Evolutionary conservation across 2,797 vertebrate species (phyloP), one percentile per base, ranked within the genome.

Genomic region (Odontamblyopus lacepedii): DNA sequence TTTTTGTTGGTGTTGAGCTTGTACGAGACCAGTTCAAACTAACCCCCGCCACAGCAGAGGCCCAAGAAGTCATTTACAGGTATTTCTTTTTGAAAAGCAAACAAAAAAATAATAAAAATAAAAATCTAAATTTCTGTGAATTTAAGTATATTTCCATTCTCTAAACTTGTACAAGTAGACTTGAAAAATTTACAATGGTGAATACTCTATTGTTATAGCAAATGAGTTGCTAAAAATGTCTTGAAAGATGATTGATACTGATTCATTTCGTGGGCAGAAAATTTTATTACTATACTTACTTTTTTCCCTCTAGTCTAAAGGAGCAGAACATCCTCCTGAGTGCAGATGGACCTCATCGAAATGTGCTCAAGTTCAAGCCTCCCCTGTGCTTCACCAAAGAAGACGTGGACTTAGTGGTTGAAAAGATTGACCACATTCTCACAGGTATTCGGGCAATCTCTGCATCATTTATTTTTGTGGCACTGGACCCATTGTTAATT

Each of bases 321-420:
- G 95, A 97, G 62, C 88, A 88, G 63, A 76, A 78, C 19, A 92
- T 99, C 71, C 95, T 99, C 23, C 93, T 99, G 18, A 99, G 97
- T 74, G 95, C 96, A 0, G 98, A 99, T 0, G 98, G 98, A 19
- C 98, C 98, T 48, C 91, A 97, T 53, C 95, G 96, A 82, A 99
- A 99, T 4, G 94, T 99, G 67, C 92, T 99, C 12, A 99, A 99
- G 87, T 96, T 99, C 75, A 99, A 99, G 73, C 98, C 98, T 0
- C 98, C 98, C 0, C 92, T 99, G 95, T 99, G 98, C 88, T 99
- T 99, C 91, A 93, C 90, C 0, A 82, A 69, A 64, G 95, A 96
- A 77, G 94, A 99, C 60, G 96, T 95, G 4, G 94, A 96, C 76
- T 87, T 95, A 0, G 89, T 90, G 67, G 96, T 97, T 76, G 91